A percentile compares a stretch with the other conserved stretches of the same genome.
Conservation (phyloP, 2,113 vertebrate genomes). For the Phasianus colchicus region DNA sequence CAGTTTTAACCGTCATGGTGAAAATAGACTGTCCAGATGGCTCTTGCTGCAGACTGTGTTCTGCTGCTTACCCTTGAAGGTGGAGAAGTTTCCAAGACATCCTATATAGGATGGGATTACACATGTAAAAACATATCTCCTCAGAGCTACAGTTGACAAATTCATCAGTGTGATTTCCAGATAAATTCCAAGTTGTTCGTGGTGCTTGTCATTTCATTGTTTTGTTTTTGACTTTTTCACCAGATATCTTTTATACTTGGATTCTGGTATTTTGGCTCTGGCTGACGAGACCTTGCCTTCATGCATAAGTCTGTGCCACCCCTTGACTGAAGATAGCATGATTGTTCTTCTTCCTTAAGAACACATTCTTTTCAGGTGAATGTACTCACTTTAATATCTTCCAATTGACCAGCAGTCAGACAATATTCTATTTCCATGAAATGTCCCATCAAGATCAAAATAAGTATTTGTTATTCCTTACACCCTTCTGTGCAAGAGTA, state of each 20-base stretch:
- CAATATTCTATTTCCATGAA: not conserved
- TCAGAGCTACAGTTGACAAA: not conserved
- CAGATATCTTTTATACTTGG: not conserved
- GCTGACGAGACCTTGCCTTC: not conserved
- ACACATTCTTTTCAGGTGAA: not conserved
- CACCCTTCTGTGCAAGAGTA: not conserved
- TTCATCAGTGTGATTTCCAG: not conserved
- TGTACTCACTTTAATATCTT: not conserved
- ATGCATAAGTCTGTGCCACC: not conserved
- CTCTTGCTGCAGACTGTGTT: not conserved
- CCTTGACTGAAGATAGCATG: not conserved
- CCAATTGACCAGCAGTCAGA: not conserved
- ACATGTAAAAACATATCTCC: not conserved
- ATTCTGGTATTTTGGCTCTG: not conserved
- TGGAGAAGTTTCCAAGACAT: not conserved
- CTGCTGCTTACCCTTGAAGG: not conserved
- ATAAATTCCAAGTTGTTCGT: not conserved
- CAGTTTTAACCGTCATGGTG: rapidly evolving
- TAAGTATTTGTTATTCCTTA: not conserved
- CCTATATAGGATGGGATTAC: not conserved
- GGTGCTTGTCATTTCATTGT: not conserved
- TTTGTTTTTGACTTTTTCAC: not conserved
- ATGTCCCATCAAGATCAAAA: not conserved
- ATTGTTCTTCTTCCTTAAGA: not conserved
- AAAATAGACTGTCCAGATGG: not conserved